A percentile compares a stretch with the other conserved stretches of the same genome.
These are phyloP conservation scores for Hydrotaea cyrtoneurina DNA, from an alignment of 2,888 invertebrate species.

Conservation along the genomic window DNA sequence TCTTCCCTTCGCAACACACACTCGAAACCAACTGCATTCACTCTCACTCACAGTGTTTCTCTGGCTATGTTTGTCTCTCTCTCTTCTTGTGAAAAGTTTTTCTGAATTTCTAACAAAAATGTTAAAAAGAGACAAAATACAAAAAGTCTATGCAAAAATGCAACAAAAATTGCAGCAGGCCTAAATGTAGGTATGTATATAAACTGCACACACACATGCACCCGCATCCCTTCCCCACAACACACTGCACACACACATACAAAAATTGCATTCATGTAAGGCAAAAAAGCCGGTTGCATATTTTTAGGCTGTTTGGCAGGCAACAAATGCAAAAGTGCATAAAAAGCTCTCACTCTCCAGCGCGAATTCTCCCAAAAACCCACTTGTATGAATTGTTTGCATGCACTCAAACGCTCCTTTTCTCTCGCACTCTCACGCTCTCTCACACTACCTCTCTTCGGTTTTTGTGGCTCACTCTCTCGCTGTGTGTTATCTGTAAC, in stretches of 20 bases:
- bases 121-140: slow-evolving; percentile 77
- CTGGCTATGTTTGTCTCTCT: slow-evolving; percentile 30
- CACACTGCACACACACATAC: not conserved
- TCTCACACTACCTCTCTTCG: not conserved
- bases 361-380: slow-evolving; percentile 20
- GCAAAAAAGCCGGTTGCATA: slow-evolving; percentile 60
- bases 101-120: slow-evolving; percentile 74
- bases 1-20: not conserved
- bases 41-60: not conserved
- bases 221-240: not conserved
- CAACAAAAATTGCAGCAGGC: slow-evolving; percentile 70
- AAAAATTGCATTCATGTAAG: not conserved
- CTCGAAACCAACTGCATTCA: slow-evolving; percentile 23
- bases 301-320: not conserved
- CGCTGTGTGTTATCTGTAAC: not conserved
- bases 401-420: not conserved
- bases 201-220: slow-evolving; percentile 3
- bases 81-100: slow-evolving; percentile 23
- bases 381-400: slow-evolving; percentile 58
- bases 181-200: slow-evolving; percentile 20
- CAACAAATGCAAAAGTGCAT: too few relatives aligned
- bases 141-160: slow-evolving; percentile 73
- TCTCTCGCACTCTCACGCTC: slow-evolving; percentile 6
- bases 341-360: not conserved
- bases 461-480: not conserved